Conservation (phyloP, 2,113 vertebrate genomes). For the Hippopotamus amphibius region DNA sequence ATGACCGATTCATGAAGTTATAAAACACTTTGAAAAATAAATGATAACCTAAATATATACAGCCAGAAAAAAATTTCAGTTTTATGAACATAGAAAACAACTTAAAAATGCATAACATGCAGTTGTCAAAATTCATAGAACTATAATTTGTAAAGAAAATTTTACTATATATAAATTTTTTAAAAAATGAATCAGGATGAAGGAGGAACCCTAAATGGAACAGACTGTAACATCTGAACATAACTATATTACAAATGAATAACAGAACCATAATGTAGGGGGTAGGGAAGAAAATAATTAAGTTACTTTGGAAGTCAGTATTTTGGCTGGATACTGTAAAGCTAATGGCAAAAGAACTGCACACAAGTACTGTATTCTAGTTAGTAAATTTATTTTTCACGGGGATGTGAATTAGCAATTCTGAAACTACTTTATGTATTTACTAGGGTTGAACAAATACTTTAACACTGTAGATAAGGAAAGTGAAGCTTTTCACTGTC, state of each 20-base stretch:
- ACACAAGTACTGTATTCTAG: neutral
- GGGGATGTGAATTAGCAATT: neutral
- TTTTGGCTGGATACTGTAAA: neutral
- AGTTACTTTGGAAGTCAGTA: neutral
- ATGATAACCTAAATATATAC: neutral
- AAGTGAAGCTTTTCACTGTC: neutral
- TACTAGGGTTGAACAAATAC: neutral
- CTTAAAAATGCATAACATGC: neutral
- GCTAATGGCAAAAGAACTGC: neutral
- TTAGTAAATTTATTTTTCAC: neutral
- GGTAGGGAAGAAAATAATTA: neutral
- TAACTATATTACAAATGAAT: neutral
- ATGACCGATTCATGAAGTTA: conserved; percentile 3
- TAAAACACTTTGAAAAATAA: conserved; percentile 57
- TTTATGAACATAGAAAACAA: conserved; percentile 20
- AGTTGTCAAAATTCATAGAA: neutral
- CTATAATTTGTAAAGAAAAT: neutral
- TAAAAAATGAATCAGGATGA: neutral
- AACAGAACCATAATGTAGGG: neutral
- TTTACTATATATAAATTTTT: neutral
- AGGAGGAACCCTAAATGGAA: neutral
- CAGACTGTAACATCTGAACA: neutral
- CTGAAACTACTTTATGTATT: neutral
- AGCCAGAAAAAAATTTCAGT: conserved; percentile 20
- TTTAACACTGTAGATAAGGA: neutral